phyloP scores from a whole-genome alignment of 23 tunicate species.

The Trididemnum nubilum region DNA sequence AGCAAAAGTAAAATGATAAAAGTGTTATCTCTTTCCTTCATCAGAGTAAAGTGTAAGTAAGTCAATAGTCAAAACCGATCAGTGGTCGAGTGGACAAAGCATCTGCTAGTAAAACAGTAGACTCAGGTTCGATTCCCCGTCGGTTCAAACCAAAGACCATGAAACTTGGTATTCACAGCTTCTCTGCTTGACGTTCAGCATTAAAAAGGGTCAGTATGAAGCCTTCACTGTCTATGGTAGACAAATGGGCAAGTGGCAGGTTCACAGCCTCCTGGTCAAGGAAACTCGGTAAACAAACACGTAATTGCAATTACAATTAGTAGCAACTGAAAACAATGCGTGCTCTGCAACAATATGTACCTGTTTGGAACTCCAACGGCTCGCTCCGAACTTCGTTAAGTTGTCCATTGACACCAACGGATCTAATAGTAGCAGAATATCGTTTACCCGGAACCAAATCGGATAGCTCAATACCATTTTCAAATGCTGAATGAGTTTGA shows the following conservation, averaged over 20 bases:
- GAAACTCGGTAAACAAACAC: too few species aligned
- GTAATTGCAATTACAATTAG: too few species aligned
- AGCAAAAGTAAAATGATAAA: too few species aligned
- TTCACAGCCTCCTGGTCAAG: too few species aligned
- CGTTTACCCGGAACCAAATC: conserved; percentile 44
- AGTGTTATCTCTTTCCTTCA: too few species aligned
- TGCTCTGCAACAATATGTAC: conserved; percentile 31
- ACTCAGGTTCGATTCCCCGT: neutral
- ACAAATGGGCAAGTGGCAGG: too few species aligned
- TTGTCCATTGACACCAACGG: conserved; percentile 46
- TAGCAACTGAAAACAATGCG: too few species aligned
- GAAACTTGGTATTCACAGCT: neutral
- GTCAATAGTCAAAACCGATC: too few species aligned
- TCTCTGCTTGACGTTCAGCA: neutral
- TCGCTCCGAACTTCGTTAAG: conserved; percentile 46
- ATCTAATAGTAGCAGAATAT: conserved; percentile 33
- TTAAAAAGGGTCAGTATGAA: neutral
- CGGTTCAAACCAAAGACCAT: neutral
- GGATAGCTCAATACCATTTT: neutral
- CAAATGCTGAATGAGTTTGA: neutral
- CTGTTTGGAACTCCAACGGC: conserved; percentile 47
- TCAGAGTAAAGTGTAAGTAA: too few species aligned
- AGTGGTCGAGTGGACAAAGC: too few species aligned
- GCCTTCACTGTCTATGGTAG: too few species aligned
- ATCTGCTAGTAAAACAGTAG: too few species aligned